Conservation (phyloP, 2,888 invertebrate genomes). For the Dromius quadrimaculatus region DNA sequence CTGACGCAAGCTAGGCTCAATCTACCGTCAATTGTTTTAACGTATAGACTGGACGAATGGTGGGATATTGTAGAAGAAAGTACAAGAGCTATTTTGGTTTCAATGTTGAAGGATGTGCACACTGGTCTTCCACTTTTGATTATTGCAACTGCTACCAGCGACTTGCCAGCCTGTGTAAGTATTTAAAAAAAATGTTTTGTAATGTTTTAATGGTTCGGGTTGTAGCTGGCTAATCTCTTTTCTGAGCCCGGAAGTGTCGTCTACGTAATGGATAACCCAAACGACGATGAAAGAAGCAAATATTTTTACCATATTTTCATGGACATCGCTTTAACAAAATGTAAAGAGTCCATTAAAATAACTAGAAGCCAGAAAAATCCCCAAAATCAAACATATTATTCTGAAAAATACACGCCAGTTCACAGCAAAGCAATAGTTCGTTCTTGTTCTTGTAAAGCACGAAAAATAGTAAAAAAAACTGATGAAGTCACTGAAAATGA, state of each 20-base stretch:
- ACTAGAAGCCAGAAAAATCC: not conserved
- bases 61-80: conserved; percentile 63
- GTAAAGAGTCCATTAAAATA: not conserved
- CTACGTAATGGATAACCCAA: conserved; percentile 62
- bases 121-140: conserved; percentile 63
- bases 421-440: too few species aligned
- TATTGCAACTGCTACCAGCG: conserved; percentile 62
- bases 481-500: not conserved
- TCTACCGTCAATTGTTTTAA: conserved; percentile 62
- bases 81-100: conserved; percentile 60
- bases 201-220: conserved; percentile 23
- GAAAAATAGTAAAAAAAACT: not conserved
- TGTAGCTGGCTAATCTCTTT: conserved; percentile 62
- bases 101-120: conserved; percentile 63
- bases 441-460: too few species aligned
- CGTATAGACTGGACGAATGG: conserved; percentile 63
- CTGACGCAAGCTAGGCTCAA: conserved; percentile 58
- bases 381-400: not conserved
- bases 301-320: conserved; percentile 63
- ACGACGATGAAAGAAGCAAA: conserved; percentile 60
- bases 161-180: conserved; percentile 61
- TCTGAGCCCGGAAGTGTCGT: conserved; percentile 61
- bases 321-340: conserved; percentile 53
- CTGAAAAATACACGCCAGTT: too few species aligned
- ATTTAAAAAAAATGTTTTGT: conserved; percentile 18